Percentiles rank a stretch among this genome's conserved stretches.
Evolutionary conservation across 2,113 vertebrate genomes (phyloP).

Genomic region (Sigmodon hispidus): DNA sequence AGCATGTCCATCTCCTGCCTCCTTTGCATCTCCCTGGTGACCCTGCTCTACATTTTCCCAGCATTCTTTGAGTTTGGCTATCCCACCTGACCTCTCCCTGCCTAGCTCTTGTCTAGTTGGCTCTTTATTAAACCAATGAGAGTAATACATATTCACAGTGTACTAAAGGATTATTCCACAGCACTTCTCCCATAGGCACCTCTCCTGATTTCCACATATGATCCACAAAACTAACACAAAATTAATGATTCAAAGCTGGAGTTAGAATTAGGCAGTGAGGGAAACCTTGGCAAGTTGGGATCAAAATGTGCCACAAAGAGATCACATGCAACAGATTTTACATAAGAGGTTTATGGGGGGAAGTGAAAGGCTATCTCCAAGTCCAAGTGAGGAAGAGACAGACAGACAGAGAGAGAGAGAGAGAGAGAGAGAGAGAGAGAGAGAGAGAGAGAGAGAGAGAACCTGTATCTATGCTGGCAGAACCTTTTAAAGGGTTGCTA

Average conservation of each 20-base stretch:
- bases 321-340: neutral
- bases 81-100: too few relatives aligned
- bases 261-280: too few relatives aligned
- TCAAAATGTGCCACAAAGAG: neutral
- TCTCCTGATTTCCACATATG: neutral
- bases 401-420: neutral
- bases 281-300: neutral
- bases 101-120: too few relatives aligned
- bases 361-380: neutral
- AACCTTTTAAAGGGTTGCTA: neutral
- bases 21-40: too few relatives aligned
- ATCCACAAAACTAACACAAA: neutral
- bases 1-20: too few relatives aligned
- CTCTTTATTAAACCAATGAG: too few relatives aligned
- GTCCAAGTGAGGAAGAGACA: neutral
- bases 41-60: too few relatives aligned
- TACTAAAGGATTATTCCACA: too few relatives aligned
- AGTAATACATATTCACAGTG: too few relatives aligned
- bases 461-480: neutral
- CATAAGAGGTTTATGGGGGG: neutral
- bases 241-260: neutral
- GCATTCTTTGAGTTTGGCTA: too few relatives aligned
- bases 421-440: neutral
- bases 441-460: neutral
- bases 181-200: neutral